These are phyloP conservation scores for Cylas formicarius DNA, from an alignment of 1,140 invertebrate species.

Conservation along the genomic window DNA sequence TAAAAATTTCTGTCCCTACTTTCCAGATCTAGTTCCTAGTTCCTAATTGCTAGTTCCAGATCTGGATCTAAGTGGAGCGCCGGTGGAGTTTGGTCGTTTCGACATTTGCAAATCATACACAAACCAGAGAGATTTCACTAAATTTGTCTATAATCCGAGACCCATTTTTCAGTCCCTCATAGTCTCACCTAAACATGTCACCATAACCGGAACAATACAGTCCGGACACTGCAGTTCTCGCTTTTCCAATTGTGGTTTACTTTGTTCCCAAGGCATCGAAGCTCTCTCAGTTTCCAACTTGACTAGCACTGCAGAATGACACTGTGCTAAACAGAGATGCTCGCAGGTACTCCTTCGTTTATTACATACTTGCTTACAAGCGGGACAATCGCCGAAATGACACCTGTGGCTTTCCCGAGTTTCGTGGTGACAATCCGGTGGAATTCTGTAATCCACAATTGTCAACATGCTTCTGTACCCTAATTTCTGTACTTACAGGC, in stretches of 20 bases:
- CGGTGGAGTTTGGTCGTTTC: too few species aligned
- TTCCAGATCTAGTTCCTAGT: too few species aligned
- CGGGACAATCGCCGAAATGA: slow-evolving; percentile 81
- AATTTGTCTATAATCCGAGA: too few species aligned
- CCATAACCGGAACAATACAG: slow-evolving; percentile 60
- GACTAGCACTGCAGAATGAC: slow-evolving; percentile 73
- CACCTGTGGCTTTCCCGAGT: slow-evolving; percentile 68
- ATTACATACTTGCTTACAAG: slow-evolving; percentile 68
- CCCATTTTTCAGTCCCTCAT: background rate
- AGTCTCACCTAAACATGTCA: slow-evolving; percentile 55
- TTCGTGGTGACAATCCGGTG: slow-evolving; percentile 72
- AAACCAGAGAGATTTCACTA: too few species aligned
- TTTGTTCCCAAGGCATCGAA: slow-evolving; percentile 67
- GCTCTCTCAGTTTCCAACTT: slow-evolving; percentile 56
- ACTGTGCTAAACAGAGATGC: slow-evolving; percentile 67
- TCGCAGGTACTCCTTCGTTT: slow-evolving; percentile 56
- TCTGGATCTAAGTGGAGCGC: too few species aligned
- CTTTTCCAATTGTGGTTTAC: slow-evolving; percentile 50
- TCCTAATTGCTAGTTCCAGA: too few species aligned
- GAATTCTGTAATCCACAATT: slow-evolving; percentile 46
- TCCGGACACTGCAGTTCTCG: slow-evolving; percentile 62
- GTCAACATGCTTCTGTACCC: background rate
- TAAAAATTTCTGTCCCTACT: too few species aligned
- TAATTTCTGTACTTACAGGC: slow-evolving; percentile 48
- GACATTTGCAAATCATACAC: too few species aligned